phyloP scores from a whole-genome alignment of 2,888 invertebrate genomes.

The Diogma glabrata region DNA sequence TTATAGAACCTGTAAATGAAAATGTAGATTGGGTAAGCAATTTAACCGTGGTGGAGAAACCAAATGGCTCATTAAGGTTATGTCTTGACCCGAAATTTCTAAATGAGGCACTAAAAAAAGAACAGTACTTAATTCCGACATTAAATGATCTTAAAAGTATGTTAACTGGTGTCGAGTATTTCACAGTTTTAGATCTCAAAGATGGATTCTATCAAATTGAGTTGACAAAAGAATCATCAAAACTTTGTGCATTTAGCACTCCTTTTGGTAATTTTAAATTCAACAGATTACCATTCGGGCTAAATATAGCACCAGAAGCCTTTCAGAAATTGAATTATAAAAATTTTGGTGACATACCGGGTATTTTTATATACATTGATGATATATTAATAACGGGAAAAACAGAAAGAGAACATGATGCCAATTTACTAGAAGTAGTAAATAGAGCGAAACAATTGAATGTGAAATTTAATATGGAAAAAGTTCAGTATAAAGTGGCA shows the following conservation, averaged over 20 bases:
- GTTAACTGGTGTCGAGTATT: too few species aligned
- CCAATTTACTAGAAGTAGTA: too few species aligned
- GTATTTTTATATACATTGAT: neutral
- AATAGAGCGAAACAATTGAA: slow-evolving; percentile 15
- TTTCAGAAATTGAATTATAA: too few species aligned
- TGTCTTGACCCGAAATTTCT: slow-evolving; percentile 15
- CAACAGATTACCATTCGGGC: too few species aligned
- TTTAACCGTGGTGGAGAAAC: slow-evolving; percentile 13
- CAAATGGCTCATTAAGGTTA: slow-evolving; percentile 9
- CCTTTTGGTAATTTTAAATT: too few species aligned
- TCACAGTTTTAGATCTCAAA: too few species aligned
- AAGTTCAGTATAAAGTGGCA: slow-evolving; percentile 10
- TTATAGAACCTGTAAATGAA: neutral
- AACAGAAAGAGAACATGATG: too few species aligned
- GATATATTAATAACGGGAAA: slow-evolving; percentile 14
- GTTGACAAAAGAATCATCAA: too few species aligned
- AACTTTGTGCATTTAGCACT: too few species aligned
- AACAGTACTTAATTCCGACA: slow-evolving; percentile 12
- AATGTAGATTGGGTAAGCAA: slow-evolving; percentile 13
- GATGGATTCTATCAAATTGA: too few species aligned
- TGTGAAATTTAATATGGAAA: slow-evolving; percentile 16
- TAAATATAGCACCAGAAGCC: too few species aligned
- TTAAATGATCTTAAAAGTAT: slow-evolving; percentile 10
- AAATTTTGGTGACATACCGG: too few species aligned
- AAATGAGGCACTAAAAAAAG: slow-evolving; percentile 15